Evolutionary conservation across 2,888 invertebrate species (phyloP).

Genomic region (Synergus gifuensis): DNA sequence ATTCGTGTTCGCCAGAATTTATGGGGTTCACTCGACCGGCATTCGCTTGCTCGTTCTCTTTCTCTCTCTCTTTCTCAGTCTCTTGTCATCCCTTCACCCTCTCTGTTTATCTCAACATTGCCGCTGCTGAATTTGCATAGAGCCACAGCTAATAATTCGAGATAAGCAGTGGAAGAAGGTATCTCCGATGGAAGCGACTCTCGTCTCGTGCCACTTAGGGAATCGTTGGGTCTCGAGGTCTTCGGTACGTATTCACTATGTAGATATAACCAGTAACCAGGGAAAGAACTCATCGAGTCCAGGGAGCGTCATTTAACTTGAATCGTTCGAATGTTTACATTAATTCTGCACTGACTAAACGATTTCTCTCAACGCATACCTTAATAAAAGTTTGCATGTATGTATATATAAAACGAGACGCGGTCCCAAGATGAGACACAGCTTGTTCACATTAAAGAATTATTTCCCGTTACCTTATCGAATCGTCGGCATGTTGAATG

Average conservation of each 20-base stretch:
- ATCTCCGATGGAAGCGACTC: constrained; percentile 52
- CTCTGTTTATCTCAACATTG: constrained; percentile 56
- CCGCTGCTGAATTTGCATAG: constrained; percentile 72
- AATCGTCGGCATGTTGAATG: constrained; percentile 50
- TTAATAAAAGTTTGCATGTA: constrained; percentile 20
- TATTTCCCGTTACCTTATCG: constrained; percentile 61
- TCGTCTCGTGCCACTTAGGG: constrained; percentile 58
- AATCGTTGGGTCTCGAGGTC: constrained; percentile 20
- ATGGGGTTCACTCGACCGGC: constrained; percentile 68
- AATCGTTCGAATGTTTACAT: constrained; percentile 34
- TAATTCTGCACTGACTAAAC: constrained; percentile 22
- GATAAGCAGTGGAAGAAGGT: constrained; percentile 67
- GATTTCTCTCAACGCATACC: constrained; percentile 27
- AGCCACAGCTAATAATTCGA: constrained; percentile 72
- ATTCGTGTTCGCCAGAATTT: constrained; percentile 70
- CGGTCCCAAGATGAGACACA: constrained; percentile 21
- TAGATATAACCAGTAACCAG: constrained; percentile 37
- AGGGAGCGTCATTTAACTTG: constrained; percentile 22
- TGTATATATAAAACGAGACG: neutral
- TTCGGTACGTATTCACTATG: constrained; percentile 7
- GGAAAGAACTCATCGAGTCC: constrained; percentile 18
- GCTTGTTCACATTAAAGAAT: constrained; percentile 53
- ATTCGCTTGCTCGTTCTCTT: constrained; percentile 57
- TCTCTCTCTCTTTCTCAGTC: neutral
- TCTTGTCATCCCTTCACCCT: constrained; percentile 46